These are phyloP conservation scores for Hemibagrus wyckioides DNA, from an alignment of 2,113 vertebrate species.

Conservation along the genomic window DNA sequence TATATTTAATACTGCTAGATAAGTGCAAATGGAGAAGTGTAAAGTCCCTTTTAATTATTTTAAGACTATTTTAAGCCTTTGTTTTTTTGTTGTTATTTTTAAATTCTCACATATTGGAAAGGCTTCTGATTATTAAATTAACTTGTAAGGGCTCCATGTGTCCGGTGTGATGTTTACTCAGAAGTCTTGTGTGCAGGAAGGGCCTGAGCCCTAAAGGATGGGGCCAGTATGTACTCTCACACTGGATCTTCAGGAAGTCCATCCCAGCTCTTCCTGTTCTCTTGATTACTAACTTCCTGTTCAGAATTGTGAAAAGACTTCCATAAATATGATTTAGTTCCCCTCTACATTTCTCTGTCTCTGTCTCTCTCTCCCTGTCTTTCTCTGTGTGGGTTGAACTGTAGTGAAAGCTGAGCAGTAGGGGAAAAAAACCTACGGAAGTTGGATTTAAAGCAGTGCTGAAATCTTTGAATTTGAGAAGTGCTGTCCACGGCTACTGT, in stretches of 20 bases:
- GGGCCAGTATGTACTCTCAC: conserved; percentile 63
- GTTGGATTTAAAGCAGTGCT: conserved; percentile 17
- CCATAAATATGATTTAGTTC: conserved; percentile 41
- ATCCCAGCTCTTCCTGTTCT: conserved; percentile 75
- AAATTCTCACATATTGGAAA: not conserved
- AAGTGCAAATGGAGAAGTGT: not conserved
- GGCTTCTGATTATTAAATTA: not conserved
- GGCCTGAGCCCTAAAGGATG: conserved; percentile 31
- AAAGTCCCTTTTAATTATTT: not conserved
- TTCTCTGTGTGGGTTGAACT: not conserved
- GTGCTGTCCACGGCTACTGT: conserved; percentile 2
- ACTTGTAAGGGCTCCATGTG: conserved; percentile 25
- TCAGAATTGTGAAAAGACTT: conserved; percentile 67
- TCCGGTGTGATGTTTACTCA: conserved; percentile 31
- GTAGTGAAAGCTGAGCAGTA: conserved; percentile 28
- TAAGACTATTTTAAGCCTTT: not conserved
- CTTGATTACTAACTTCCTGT: conserved; percentile 80
- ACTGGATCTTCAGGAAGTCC: conserved; percentile 70
- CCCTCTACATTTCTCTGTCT: not conserved
- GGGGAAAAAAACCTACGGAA: not conserved
- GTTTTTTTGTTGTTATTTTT: not conserved
- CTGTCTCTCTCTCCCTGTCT: conserved; percentile 2
- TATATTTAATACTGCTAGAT: not conserved
- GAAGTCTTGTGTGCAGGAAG: conserved; percentile 37
- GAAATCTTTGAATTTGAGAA: conserved; percentile 30